Percentiles rank a stretch among this genome's conserved stretches.
Evolutionary conservation across 2,888 invertebrate genomes (phyloP).

Genomic region (Diachrysia chrysitis): DNA sequence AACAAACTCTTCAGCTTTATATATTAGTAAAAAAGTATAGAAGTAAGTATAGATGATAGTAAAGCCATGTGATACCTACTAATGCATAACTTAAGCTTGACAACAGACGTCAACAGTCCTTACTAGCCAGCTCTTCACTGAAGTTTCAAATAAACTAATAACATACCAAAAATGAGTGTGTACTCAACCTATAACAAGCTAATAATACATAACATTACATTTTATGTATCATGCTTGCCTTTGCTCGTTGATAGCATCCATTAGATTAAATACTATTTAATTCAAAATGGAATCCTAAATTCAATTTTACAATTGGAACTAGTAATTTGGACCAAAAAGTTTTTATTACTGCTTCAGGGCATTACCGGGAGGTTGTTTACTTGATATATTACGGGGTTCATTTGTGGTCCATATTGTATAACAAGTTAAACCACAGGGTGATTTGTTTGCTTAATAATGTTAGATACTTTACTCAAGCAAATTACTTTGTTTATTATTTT

Average conservation of each 20-base stretch:
- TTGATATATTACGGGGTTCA: neutral
- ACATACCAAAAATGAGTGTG: neutral
- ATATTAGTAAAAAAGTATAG: too few relatives aligned
- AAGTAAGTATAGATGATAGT: too few relatives aligned
- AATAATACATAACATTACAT: neutral
- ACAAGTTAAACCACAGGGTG: constrained; percentile 20
- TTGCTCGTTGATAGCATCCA: neutral
- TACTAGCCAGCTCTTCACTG: neutral
- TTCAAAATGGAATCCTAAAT: neutral
- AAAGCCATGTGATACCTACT: neutral
- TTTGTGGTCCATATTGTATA: constrained; percentile 3
- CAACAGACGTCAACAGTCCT: neutral
- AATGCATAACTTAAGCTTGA: neutral
- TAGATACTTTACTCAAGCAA: constrained; percentile 30
- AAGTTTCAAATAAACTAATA: neutral
- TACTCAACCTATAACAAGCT: neutral
- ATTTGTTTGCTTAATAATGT: constrained; percentile 36
- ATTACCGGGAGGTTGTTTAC: neutral
- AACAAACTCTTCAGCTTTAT: too few relatives aligned
- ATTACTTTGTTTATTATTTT: constrained; percentile 44
- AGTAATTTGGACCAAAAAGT: constrained; percentile 21
- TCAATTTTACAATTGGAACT: constrained; percentile 6
- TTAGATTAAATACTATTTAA: neutral
- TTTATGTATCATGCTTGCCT: neutral
- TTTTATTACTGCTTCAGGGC: constrained; percentile 19